These are phyloP conservation scores for Capitulum mitella DNA, from an alignment of 2,888 invertebrate species.

Conservation along the genomic window DNA sequence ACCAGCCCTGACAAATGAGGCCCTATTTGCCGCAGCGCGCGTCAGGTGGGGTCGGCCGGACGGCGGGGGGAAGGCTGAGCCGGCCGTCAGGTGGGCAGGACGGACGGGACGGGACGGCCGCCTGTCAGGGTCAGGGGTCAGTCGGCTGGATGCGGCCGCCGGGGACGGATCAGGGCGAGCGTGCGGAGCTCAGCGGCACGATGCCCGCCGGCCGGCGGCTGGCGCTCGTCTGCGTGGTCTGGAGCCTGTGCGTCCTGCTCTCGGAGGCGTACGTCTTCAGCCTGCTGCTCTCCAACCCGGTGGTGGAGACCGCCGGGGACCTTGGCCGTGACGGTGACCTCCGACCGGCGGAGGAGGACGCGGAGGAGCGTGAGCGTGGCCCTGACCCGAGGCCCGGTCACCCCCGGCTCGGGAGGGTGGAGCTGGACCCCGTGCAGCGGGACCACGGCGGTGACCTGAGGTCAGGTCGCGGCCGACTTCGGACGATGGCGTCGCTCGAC, in stretches of 20 bases:
- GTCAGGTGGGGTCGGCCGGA: neutral
- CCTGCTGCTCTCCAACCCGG: slow-evolving; percentile 12
- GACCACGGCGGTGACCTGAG: neutral
- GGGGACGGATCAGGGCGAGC: neutral
- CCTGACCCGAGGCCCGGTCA: too few species aligned
- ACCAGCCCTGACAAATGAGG: neutral
- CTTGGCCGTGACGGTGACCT: too few species aligned
- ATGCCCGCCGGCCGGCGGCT: neutral
- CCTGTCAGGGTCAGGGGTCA: neutral
- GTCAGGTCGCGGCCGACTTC: neutral
- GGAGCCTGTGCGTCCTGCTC: neutral
- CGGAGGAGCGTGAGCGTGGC: too few species aligned
- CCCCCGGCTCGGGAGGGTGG: too few species aligned
- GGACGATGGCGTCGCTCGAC: neutral
- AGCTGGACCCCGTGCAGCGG: neutral
- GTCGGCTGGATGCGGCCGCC: slow-evolving; percentile 4
- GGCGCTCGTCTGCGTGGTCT: neutral
- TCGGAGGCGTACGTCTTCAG: neutral
- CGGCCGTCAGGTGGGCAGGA: neutral
- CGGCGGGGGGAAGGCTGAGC: neutral
- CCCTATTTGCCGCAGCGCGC: neutral
- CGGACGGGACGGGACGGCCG: neutral
- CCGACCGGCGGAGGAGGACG: too few species aligned
- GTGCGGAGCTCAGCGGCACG: neutral
- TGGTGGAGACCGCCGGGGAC: too few species aligned